A percentile compares a stretch with the other conserved stretches of the same genome.
phyloP scores from a whole-genome alignment of 37 sponge, comb jelly and placozoan species.

The Corticium candelabrum region DNA sequence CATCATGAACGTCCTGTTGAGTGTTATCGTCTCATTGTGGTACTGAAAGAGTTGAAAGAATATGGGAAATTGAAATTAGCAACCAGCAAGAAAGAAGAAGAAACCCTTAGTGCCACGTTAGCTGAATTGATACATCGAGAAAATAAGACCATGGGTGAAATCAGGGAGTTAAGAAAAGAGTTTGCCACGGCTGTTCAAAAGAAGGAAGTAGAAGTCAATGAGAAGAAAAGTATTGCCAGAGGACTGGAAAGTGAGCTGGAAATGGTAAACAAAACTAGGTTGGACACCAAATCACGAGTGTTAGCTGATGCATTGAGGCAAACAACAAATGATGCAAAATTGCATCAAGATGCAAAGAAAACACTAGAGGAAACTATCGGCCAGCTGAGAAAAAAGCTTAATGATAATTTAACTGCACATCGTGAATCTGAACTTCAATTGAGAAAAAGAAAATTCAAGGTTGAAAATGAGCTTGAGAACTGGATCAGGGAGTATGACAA shows the following conservation, averaged over 20 bases:
- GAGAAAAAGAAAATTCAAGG: conserved; percentile 70
- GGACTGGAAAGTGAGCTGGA: conserved; percentile 51
- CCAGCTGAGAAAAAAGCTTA: conserved; percentile 40
- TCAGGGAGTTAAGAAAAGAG: conserved; percentile 59
- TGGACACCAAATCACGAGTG: conserved; percentile 52
- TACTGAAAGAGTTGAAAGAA: conserved; percentile 20
- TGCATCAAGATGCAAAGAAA: conserved; percentile 17
- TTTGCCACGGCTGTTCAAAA: conserved; percentile 41
- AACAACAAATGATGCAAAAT: conserved; percentile 20
- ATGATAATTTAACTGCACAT: conserved; percentile 39
- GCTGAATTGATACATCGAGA: conserved; percentile 35
- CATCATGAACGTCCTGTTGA: neutral
- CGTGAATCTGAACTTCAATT: conserved; percentile 60
- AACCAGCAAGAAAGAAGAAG: conserved; percentile 71
- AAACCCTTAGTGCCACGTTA: conserved; percentile 40
- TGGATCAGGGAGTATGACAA: conserved; percentile 90
- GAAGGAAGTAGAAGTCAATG: conserved; percentile 28
- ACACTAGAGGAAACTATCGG: conserved; percentile 50
- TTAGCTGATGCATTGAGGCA: conserved; percentile 55
- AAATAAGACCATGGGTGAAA: conserved; percentile 31
- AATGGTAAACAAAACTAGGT: conserved; percentile 45
- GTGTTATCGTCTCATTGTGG: neutral
- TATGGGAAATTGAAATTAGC: conserved; percentile 61
- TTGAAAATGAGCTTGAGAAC: conserved; percentile 84
- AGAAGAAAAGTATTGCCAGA: conserved; percentile 39